Evolutionary conservation across 2,797 vertebrate genomes (phyloP).

Genomic region (Oreochromis mossambicus): DNA sequence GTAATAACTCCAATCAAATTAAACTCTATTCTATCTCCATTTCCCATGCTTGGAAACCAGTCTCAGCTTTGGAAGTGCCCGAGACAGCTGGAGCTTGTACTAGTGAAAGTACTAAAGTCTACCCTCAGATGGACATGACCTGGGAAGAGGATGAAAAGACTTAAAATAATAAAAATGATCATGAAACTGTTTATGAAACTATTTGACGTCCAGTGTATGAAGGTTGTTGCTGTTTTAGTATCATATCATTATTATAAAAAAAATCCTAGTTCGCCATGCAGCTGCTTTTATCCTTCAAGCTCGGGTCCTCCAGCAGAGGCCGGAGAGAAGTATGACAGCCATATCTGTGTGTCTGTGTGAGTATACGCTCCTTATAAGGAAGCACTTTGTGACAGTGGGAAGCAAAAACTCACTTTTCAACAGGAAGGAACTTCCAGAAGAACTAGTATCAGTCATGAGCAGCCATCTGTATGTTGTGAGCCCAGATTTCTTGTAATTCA

Average conservation of each 20-base stretch:
- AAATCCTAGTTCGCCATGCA: not conserved
- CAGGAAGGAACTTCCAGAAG: not conserved
- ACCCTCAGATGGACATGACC: not conserved
- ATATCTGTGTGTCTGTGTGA: not conserved
- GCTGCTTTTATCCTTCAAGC: not conserved
- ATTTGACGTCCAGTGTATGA: not conserved
- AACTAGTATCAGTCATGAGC: not conserved
- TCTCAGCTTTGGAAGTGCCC: not conserved
- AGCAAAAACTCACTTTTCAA: not conserved
- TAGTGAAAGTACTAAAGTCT: not conserved
- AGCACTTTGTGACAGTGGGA: not conserved
- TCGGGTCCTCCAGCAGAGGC: not conserved
- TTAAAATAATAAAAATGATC: not conserved
- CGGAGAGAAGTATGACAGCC: not conserved
- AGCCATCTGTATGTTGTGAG: not conserved
- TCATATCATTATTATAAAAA: not conserved
- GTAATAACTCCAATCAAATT: not conserved
- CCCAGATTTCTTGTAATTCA: not conserved
- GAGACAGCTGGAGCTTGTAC: not conserved
- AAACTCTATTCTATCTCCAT: not conserved
- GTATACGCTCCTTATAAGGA: not conserved
- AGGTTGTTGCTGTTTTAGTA: not conserved
- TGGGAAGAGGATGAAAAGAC: not conserved
- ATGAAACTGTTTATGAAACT: not conserved
- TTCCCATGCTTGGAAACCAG: not conserved